These are phyloP conservation scores for Peromyscus melanophrys DNA, from an alignment of 2,797 vertebrate genomes.

Conservation along the genomic window DNA sequence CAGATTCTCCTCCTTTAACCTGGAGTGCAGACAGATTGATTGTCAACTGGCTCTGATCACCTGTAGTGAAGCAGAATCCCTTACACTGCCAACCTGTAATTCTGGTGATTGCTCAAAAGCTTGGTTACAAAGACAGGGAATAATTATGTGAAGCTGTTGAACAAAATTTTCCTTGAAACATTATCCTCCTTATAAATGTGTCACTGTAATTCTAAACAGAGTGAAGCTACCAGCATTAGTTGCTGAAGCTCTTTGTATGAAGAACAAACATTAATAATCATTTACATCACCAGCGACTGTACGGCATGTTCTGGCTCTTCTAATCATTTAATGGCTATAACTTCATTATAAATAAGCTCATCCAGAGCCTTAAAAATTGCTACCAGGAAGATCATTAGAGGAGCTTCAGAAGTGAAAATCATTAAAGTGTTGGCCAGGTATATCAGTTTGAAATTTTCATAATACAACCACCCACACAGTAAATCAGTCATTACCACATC, in stretches of 20 bases:
- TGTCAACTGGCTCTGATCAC: slow-evolving; percentile 14
- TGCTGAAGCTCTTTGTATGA: slow-evolving; percentile 70
- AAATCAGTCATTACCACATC: not conserved
- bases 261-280: slow-evolving; percentile 82
- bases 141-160: not conserved
- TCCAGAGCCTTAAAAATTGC: slow-evolving; percentile 33
- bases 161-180: slow-evolving; percentile 28
- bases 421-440: not conserved
- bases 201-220: slow-evolving; percentile 66
- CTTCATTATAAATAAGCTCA: slow-evolving; percentile 73
- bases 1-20: slow-evolving; percentile 36
- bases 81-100: not conserved
- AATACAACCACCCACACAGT: not conserved
- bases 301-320: slow-evolving; percentile 81
- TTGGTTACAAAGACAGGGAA: slow-evolving; percentile 25
- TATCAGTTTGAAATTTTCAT: not conserved
- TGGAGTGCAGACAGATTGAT: slow-evolving; percentile 37
- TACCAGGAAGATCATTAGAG: slow-evolving; percentile 52
- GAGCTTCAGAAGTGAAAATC: not conserved
- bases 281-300: slow-evolving; percentile 81
- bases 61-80: not conserved
- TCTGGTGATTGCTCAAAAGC: not conserved
- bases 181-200: slow-evolving; percentile 40
- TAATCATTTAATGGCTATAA: slow-evolving; percentile 85
- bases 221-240: slow-evolving; percentile 78